Evolutionary conservation across 2,888 invertebrate species (phyloP).

Genomic region (Lomographa bimaculata): DNA sequence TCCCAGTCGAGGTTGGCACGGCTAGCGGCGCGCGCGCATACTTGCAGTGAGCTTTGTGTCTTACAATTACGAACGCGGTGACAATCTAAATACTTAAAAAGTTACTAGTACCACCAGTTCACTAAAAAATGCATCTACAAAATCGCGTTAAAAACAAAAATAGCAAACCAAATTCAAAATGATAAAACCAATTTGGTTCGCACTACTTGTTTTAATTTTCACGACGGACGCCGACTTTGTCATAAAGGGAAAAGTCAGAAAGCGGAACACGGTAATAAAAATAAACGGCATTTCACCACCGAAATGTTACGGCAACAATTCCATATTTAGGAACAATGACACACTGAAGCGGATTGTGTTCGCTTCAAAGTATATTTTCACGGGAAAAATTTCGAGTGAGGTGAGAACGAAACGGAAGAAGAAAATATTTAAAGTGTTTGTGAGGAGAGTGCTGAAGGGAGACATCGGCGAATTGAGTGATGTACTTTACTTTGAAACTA

Average conservation of each 20-base stretch:
- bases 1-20: constrained; percentile 74
- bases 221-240: constrained; percentile 58
- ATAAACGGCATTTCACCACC: constrained; percentile 59
- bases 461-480: constrained; percentile 71
- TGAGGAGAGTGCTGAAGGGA: constrained; percentile 74
- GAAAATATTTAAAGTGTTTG: constrained; percentile 73
- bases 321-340: constrained; percentile 71
- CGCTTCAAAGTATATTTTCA: constrained; percentile 75
- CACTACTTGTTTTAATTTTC: constrained; percentile 51
- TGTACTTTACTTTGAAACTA: constrained; percentile 71
- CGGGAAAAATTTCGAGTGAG: constrained; percentile 75
- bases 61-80: constrained; percentile 33
- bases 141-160: constrained; percentile 18
- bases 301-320: constrained; percentile 64
- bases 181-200: constrained; percentile 46
- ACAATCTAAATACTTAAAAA: too few relatives aligned
- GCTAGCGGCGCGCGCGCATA: constrained; percentile 73
- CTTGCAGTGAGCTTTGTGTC: constrained; percentile 37
- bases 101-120: too few relatives aligned
- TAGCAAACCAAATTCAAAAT: constrained; percentile 45
- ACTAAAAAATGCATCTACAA: constrained; percentile 33
- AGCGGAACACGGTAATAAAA: constrained; percentile 73
- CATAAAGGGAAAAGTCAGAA: constrained; percentile 72
- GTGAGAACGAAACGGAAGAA: constrained; percentile 57
- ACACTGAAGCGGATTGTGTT: constrained; percentile 64